A percentile compares a stretch with the other conserved stretches of the same genome.
These are phyloP conservation scores for Anguilla marmorata DNA, from an alignment of 2,797 vertebrate genomes.

Conservation along the genomic window DNA sequence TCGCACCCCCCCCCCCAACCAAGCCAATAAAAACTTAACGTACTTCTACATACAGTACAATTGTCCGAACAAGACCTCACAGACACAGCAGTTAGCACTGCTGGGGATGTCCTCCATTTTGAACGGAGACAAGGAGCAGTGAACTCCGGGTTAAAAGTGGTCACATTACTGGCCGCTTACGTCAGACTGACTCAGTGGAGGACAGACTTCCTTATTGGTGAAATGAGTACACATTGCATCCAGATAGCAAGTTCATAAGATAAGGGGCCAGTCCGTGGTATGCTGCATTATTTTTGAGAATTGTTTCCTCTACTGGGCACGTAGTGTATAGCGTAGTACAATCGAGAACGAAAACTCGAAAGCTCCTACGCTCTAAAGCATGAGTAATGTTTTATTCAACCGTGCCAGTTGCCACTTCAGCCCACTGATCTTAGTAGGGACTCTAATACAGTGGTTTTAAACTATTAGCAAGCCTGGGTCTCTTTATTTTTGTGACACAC, in stretches of 20 bases:
- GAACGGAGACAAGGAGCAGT: neutral
- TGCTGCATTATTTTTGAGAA: neutral
- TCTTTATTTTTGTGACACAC: no score
- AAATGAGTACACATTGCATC: neutral
- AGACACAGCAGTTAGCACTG: neutral
- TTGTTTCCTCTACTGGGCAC: neutral
- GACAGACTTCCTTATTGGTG: neutral
- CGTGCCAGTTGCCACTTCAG: no score
- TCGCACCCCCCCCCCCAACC: neutral
- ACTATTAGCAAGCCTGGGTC: no score
- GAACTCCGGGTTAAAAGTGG: neutral
- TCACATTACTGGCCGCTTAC: neutral
- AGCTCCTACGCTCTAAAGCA: no score
- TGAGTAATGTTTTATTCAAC: no score
- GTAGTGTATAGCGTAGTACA: no score
- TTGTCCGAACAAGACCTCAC: neutral
- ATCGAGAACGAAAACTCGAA: no score
- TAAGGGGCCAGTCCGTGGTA: neutral
- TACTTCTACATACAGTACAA: neutral
- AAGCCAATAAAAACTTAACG: no score
- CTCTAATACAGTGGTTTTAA: no score
- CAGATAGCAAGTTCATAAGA: neutral
- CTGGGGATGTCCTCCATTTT: neutral
- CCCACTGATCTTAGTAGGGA: no score
- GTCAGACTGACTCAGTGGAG: neutral